Percentiles rank a stretch among this genome's conserved stretches.
Conservation (phyloP, 2,113 vertebrate genomes). For the Myrmophylax atrothorax region DNA sequence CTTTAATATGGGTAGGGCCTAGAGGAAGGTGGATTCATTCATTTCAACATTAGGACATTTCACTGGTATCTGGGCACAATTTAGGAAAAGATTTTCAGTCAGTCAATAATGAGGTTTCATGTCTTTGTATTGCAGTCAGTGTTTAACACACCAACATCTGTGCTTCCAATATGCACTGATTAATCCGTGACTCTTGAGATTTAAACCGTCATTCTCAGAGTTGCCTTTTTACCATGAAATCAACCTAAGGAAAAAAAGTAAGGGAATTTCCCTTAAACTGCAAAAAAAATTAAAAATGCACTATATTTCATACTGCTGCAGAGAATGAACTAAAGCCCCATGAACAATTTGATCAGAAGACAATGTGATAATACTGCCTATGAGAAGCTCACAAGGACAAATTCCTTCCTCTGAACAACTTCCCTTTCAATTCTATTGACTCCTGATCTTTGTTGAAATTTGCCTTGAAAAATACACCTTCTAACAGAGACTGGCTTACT, state of each 20-base stretch:
- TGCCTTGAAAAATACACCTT: background rate
- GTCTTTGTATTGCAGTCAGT: background rate
- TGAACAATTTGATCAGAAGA: background rate
- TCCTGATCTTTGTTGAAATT: background rate
- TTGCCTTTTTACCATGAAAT: background rate
- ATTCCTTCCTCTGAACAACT: background rate
- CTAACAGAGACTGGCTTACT: background rate
- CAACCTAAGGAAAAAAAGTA: background rate
- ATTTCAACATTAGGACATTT: background rate
- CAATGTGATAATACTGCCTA: background rate
- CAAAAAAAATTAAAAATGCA: background rate
- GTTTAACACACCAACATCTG: background rate
- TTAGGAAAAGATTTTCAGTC: background rate
- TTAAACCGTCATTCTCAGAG: background rate
- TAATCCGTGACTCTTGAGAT: background rate
- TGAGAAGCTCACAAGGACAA: background rate
- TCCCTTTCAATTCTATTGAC: background rate
- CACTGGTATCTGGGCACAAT: background rate
- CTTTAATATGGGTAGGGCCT: background rate
- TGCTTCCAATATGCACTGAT: background rate
- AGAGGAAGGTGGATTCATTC: background rate
- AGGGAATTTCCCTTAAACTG: background rate
- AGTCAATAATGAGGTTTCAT: background rate
- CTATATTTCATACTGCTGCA: background rate
- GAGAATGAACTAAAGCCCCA: background rate